Evolutionary conservation across 2,888 invertebrate species (phyloP).

Genomic region (Scaptomyza parva): DNA sequence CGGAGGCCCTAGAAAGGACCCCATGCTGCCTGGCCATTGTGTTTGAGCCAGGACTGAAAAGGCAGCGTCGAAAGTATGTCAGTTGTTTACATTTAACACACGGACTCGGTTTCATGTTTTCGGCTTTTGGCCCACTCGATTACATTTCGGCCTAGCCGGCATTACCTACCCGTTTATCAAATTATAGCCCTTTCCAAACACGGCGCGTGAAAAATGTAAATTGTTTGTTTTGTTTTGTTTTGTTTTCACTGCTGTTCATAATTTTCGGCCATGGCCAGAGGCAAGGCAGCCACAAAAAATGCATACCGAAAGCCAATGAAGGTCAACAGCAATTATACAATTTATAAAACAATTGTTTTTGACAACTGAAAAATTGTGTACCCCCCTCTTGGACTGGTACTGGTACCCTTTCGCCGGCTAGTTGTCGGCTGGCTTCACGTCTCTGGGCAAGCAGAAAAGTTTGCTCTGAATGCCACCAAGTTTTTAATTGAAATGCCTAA

Average conservation of each 20-base stretch:
- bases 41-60: slow-evolving; percentile 8
- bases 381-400: slow-evolving; percentile 5
- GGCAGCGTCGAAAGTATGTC: slow-evolving; percentile 31
- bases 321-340: slow-evolving; percentile 76
- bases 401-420: slow-evolving; percentile 33
- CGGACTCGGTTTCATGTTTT: slow-evolving; percentile 44
- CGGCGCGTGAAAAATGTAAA: slow-evolving; percentile 64
- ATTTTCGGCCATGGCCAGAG: slow-evolving; percentile 42
- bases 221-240: slow-evolving; percentile 54
- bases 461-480: slow-evolving; percentile 50
- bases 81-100: slow-evolving; percentile 61
- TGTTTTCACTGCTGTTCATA: slow-evolving; percentile 37
- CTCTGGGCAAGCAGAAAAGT: slow-evolving; percentile 41
- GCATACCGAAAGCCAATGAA: slow-evolving; percentile 40
- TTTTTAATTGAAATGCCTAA: slow-evolving; percentile 71
- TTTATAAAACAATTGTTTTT: slow-evolving; percentile 77
- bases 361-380: slow-evolving; percentile 61
- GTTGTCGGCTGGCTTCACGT: slow-evolving; percentile 14
- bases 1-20: slow-evolving; percentile 1
- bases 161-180: slow-evolving; percentile 30
- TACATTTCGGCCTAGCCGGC: slow-evolving; percentile 16
- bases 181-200: slow-evolving; percentile 44
- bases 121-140: slow-evolving; percentile 29
- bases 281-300: neutral
- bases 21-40: slow-evolving; percentile 49